Conservation (phyloP, 2,113 vertebrate species). For the Aldabrachelys gigantea region DNA sequence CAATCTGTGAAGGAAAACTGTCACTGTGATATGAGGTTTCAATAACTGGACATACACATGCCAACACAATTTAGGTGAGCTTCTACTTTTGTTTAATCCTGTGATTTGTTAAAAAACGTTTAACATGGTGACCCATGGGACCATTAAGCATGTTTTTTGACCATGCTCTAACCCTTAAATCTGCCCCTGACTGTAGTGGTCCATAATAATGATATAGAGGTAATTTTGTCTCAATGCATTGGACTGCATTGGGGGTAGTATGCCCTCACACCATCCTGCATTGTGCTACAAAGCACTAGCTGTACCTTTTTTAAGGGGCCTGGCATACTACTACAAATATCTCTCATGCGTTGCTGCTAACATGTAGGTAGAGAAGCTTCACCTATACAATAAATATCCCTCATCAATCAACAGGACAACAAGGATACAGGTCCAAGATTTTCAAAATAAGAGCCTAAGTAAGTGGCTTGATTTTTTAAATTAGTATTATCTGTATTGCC, state of each 20-base stretch:
- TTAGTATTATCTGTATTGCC: neutral
- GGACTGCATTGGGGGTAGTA: neutral
- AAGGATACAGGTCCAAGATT: neutral
- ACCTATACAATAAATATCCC: neutral
- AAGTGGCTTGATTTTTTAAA: neutral
- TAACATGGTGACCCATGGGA: neutral
- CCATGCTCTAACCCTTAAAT: neutral
- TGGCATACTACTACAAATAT: conserved; percentile 14
- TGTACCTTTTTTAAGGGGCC: conserved; percentile 14
- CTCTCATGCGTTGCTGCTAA: neutral
- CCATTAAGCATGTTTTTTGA: neutral
- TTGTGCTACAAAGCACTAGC: neutral
- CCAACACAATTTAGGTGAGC: neutral
- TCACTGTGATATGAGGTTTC: neutral
- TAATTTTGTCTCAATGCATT: neutral
- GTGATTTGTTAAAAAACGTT: neutral
- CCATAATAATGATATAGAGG: neutral
- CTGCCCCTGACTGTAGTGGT: neutral
- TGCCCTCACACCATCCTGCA: neutral
- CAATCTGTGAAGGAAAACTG: neutral
- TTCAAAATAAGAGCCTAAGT: neutral
- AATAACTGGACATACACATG: neutral
- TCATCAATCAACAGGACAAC: neutral
- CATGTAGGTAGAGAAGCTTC: neutral
- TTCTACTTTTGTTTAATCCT: neutral